These are phyloP conservation scores for Remorina albescens DNA, from an alignment of 2,797 vertebrate species.

Conservation along the genomic window DNA sequence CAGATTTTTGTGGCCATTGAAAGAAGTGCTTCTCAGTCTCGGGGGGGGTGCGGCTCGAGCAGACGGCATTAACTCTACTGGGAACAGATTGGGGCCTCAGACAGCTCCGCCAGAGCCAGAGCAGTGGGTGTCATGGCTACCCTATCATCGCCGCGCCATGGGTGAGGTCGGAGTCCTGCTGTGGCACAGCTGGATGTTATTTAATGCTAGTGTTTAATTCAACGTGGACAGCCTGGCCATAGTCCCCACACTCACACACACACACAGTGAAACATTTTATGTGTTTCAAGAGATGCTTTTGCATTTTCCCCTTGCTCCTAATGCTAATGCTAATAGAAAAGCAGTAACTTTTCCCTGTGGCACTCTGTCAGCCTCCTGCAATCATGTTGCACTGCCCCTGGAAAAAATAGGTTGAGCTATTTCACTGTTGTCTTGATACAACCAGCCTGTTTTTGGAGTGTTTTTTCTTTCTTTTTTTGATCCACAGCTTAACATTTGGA, in stretches of 20 bases:
- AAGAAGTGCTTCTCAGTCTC: too few species aligned
- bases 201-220: constrained; percentile 27
- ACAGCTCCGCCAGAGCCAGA: constrained; percentile 1
- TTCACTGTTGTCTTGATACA: constrained; percentile 44
- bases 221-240: not conserved
- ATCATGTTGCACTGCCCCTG: constrained; percentile 36
- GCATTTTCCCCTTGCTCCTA: constrained; percentile 21
- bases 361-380: constrained; percentile 25
- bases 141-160: not conserved
- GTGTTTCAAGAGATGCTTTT: constrained; percentile 33
- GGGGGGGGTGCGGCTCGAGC: too few species aligned
- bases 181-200: constrained; percentile 23
- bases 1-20: too few species aligned
- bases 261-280: constrained; percentile 15
- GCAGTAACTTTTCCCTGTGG: constrained; percentile 35
- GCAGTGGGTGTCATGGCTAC: not conserved
- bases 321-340: constrained; percentile 43
- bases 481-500: constrained; percentile 26
- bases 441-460: constrained; percentile 36
- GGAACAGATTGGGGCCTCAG: not conserved
- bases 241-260: constrained; percentile 15
- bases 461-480: constrained; percentile 54
- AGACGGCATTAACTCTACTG: too few species aligned
- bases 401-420: constrained; percentile 47
- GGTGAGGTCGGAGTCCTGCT: not conserved